Evolutionary conservation across 2,113 vertebrate genomes (phyloP).

Genomic region (Cyprinodon brontotheroides): DNA sequence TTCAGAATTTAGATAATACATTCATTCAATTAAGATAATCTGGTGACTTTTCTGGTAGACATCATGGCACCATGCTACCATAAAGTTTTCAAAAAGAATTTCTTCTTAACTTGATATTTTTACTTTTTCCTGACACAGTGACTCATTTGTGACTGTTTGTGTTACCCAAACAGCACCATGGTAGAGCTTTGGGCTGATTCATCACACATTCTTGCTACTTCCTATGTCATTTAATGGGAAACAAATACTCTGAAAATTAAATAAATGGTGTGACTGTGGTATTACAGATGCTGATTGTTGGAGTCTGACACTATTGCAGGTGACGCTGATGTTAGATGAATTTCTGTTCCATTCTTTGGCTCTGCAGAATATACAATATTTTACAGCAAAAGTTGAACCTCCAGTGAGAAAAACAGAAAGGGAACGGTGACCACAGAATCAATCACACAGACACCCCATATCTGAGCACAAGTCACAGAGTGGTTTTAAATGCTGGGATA

Average conservation of each 20-base stretch:
- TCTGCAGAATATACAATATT: background rate
- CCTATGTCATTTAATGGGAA: constrained; percentile 47
- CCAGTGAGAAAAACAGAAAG: constrained; percentile 12
- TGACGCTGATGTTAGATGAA: background rate
- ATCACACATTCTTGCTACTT: constrained; percentile 1
- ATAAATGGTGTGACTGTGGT: background rate
- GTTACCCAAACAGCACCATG: constrained; percentile 30
- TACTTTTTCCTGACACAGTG: constrained; percentile 16
- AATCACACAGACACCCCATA: constrained; percentile 21
- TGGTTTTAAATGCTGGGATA: constrained; percentile 57
- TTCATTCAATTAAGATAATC: no score
- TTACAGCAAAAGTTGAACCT: background rate
- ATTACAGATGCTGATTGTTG: constrained; percentile 1
- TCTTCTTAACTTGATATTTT: background rate
- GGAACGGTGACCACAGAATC: constrained; percentile 20
- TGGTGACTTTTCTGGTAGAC: no score
- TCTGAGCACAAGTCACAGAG: constrained; percentile 44
- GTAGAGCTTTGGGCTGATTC: constrained; percentile 19
- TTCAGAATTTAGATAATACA: no score
- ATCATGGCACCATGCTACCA: background rate
- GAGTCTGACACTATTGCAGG: constrained; percentile 1
- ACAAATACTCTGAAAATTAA: background rate
- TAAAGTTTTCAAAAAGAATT: background rate
- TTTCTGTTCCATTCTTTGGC: background rate
- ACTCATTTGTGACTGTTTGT: constrained; percentile 26